phyloP scores from a whole-genome alignment of 2,113 vertebrate species.

The Australoheros scitulus region DNA sequence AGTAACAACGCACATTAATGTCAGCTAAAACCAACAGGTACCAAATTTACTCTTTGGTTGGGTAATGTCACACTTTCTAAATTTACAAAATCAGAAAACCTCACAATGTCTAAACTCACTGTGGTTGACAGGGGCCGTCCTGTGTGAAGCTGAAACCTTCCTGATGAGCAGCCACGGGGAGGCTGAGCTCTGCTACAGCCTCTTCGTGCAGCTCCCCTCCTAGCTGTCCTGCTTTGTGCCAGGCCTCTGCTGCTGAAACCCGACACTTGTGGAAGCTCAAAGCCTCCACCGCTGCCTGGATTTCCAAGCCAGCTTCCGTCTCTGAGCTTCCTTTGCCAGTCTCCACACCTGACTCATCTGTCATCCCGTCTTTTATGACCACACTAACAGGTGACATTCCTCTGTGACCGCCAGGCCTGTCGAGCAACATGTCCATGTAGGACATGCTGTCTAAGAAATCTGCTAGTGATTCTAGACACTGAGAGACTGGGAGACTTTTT shows the following conservation, averaged over 20 bases:
- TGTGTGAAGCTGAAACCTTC: slow-evolving; percentile 76
- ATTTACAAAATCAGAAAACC: not conserved
- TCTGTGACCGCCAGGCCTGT: slow-evolving; percentile 61
- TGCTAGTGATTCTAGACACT: slow-evolving; percentile 85
- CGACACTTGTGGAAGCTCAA: slow-evolving; percentile 87
- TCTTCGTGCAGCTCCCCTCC: slow-evolving; percentile 73
- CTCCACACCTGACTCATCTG: slow-evolving; percentile 85
- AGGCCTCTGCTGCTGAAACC: slow-evolving; percentile 72
- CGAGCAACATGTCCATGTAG: slow-evolving; percentile 84
- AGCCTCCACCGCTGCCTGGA: slow-evolving; percentile 85
- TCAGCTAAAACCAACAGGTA: not conserved
- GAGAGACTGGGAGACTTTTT: slow-evolving; percentile 76
- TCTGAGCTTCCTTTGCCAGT: slow-evolving; percentile 55
- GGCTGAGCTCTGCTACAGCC: slow-evolving; percentile 78
- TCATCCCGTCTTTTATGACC: slow-evolving; percentile 89
- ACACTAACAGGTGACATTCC: slow-evolving; percentile 70
- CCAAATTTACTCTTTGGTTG: not conserved
- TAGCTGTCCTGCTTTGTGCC: slow-evolving; percentile 76
- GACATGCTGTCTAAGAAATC: slow-evolving; percentile 92
- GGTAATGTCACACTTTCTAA: not conserved
- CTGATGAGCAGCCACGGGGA: slow-evolving; percentile 79
- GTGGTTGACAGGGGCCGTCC: slow-evolving; percentile 66
- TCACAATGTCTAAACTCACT: slow-evolving; percentile 74
- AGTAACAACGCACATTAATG: not conserved
- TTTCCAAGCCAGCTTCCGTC: slow-evolving; percentile 71